phyloP scores from a whole-genome alignment of 2,113 vertebrate species.

The Leuciscus idus region DNA sequence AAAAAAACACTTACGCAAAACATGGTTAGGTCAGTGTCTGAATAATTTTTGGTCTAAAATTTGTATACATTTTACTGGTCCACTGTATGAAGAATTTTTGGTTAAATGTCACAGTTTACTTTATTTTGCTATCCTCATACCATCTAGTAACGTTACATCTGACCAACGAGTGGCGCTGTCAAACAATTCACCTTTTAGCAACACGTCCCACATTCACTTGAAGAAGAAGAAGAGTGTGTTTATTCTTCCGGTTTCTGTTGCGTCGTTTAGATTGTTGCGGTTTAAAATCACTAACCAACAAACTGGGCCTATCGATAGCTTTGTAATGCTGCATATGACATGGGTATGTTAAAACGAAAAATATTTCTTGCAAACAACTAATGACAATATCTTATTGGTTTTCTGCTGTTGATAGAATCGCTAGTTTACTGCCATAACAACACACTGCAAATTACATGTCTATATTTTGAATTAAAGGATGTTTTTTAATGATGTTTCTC shows the following conservation, averaged over 20 bases:
- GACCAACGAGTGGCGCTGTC: conserved; percentile 24
- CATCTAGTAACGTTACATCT: no score
- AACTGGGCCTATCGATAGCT: not conserved
- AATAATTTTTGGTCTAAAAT: no score
- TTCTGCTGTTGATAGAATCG: not conserved
- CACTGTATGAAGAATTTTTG: no score
- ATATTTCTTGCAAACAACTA: not conserved
- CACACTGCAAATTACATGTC: not conserved
- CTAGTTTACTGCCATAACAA: not conserved
- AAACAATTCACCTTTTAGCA: no score
- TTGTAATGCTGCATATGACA: conserved; percentile 30
- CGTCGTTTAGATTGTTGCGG: not conserved
- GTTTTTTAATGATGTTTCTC: not conserved
- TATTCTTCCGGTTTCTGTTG: conserved; percentile 26
- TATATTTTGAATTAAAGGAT: not conserved
- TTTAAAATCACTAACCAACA: not conserved
- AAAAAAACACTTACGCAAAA: no score
- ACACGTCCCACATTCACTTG: not conserved
- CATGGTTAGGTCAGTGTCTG: no score
- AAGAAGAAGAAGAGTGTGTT: conserved; percentile 34
- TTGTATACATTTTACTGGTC: no score
- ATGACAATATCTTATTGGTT: not conserved
- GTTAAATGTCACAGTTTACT: no score
- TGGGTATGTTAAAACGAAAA: conserved; percentile 41
- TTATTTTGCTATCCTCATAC: no score